A percentile compares a stretch with the other conserved stretches of the same genome.
These are phyloP conservation scores for Ceryle rudis DNA, from an alignment of 2,797 vertebrate species.

Conservation along the genomic window DNA sequence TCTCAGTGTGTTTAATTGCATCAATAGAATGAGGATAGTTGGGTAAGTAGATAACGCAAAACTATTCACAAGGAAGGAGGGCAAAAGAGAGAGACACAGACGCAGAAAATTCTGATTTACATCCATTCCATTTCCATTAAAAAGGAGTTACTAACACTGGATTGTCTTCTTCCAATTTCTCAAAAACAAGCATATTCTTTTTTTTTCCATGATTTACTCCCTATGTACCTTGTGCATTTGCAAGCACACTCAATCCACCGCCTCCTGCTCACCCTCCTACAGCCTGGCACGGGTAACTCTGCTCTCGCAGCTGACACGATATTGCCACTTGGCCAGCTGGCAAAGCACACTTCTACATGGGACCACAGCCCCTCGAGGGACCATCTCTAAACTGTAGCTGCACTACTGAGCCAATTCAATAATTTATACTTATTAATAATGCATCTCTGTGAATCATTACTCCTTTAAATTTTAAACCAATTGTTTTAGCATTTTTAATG, in stretches of 20 bases:
- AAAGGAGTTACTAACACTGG: not conserved
- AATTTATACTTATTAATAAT: constrained; percentile 71
- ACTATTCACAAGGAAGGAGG: not conserved
- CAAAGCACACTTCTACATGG: not conserved
- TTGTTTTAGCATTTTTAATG: constrained; percentile 54
- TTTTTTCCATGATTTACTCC: not conserved
- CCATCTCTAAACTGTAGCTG: constrained; percentile 17
- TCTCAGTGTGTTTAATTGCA: not conserved
- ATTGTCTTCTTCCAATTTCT: not conserved
- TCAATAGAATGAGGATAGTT: not conserved
- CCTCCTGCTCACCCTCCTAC: not conserved
- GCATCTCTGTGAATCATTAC: constrained; percentile 35
- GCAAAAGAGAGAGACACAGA: not conserved
- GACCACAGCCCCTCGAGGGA: not conserved
- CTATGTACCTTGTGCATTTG: not conserved
- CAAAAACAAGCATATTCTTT: not conserved
- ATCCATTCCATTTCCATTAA: not conserved
- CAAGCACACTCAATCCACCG: rapidly evolving
- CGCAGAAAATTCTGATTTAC: not conserved
- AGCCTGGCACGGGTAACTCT: not conserved
- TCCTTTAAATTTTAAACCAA: constrained; percentile 60
- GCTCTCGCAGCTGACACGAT: not conserved
- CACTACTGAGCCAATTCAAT: constrained; percentile 30
- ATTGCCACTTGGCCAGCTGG: constrained; percentile 25
- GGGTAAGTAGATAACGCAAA: not conserved